Conservation (phyloP, 2,888 invertebrate species). For the Drosophila mimica region DNA sequence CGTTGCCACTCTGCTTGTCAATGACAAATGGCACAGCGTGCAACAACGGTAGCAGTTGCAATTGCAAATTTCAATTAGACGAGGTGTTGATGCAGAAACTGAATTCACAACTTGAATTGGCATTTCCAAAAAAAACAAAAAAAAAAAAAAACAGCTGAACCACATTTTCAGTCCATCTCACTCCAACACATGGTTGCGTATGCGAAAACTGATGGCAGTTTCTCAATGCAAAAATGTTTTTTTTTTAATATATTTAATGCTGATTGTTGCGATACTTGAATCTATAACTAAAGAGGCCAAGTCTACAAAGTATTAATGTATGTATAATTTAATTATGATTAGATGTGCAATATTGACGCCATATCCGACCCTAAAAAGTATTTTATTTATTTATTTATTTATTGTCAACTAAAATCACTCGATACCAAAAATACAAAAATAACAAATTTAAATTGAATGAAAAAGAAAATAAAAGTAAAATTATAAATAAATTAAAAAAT, state of each 20-base stretch:
- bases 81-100: constrained; percentile 75
- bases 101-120: constrained; percentile 16
- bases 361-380: neutral
- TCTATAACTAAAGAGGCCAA: too few relatives aligned
- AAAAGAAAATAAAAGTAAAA: too few relatives aligned
- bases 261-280: too few relatives aligned
- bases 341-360: neutral
- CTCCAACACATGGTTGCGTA: neutral
- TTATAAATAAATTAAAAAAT: too few relatives aligned
- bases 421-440: too few relatives aligned
- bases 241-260: too few relatives aligned
- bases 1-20: constrained; percentile 60
- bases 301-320: too few relatives aligned
- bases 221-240: too few relatives aligned
- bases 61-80: constrained; percentile 77
- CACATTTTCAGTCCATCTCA: neutral
- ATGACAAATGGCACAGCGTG: constrained; percentile 72
- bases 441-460: too few relatives aligned
- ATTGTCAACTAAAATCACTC: too few relatives aligned
- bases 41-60: constrained; percentile 43
- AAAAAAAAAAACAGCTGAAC: neutral
- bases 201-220: neutral
- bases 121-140: neutral
- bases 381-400: too few relatives aligned
- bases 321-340: too few relatives aligned